These are phyloP conservation scores for Cremastinae sp. DNA, from an alignment of 2,888 invertebrate species.

Conservation along the genomic window DNA sequence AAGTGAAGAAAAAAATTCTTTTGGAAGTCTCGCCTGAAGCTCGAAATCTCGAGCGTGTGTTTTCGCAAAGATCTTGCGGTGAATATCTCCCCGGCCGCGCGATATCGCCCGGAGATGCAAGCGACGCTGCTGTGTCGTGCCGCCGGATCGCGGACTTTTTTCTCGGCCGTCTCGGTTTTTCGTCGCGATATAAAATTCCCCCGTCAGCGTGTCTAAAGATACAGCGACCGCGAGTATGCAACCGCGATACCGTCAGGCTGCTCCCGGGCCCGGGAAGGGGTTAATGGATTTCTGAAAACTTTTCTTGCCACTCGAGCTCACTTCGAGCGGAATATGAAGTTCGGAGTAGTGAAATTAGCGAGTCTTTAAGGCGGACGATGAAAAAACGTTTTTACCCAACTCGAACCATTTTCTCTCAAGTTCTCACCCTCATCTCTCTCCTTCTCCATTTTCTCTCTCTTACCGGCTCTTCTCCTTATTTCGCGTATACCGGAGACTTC, in stretches of 20 bases:
- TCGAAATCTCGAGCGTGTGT: slow-evolving; percentile 23
- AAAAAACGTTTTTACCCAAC: slow-evolving; percentile 56
- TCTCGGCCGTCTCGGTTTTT: not conserved
- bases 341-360: slow-evolving; percentile 73
- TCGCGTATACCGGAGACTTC: slow-evolving; percentile 14
- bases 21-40: slow-evolving; percentile 55
- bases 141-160: slow-evolving; percentile 22
- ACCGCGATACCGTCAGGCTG: slow-evolving; percentile 21
- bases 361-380: slow-evolving; percentile 68
- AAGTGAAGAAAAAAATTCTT: slow-evolving; percentile 49
- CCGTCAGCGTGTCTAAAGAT: slow-evolving; percentile 12
- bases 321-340: slow-evolving; percentile 71
- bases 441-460: not conserved
- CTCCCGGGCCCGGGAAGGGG: slow-evolving; percentile 52
- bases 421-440: not conserved
- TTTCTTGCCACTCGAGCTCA: slow-evolving; percentile 68
- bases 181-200: slow-evolving; percentile 35
- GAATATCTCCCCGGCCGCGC: slow-evolving; percentile 35
- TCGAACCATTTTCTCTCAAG: slow-evolving; percentile 17
- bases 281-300: slow-evolving; percentile 76
- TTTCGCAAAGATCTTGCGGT: slow-evolving; percentile 30
- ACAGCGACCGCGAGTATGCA: slow-evolving; percentile 28
- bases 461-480: too few relatives aligned
- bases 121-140: slow-evolving; percentile 23
- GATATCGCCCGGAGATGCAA: not conserved